Base-by-base conservation (phyloP, 2,113 vertebrate genomes). In the Ifrita kowaldi region DNA sequence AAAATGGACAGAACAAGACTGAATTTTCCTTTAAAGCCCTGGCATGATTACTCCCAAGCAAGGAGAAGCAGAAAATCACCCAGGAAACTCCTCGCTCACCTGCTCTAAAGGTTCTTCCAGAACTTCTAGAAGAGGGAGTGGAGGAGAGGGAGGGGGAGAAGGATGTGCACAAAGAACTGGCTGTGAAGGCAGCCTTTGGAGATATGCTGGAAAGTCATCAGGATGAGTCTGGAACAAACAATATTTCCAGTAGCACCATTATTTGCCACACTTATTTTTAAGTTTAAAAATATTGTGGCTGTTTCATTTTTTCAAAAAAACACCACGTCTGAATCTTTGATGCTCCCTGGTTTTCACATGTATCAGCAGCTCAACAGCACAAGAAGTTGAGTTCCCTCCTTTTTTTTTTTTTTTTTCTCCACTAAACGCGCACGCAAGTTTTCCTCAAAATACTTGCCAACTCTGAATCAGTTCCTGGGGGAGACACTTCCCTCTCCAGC, bases 261-360 rank as follows among this genome's bases (percentile, higher is more conserved):
- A 20, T 53, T 73, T 44, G 4, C 10, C 28, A 16, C 17, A 13
- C 4, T 57, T 44, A 11, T 4, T 63, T 63, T 65, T 12, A 46
- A 47, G 19, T 64, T 47, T 28, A 10, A 81, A 91, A 83, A 41
- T 27, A 24, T 14, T 1, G 0, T 8, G 20, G 13, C 20, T 50
- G 5, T 49, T 62, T 62, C 1, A 8, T 16, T 26, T 35, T 28
- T 56, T 42, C 26, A 3, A 9, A 33, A 57, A 52, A 19, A 3
- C 1, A 12, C 6, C 7, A 9, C 6, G 21, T 24, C 16, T 56
- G 41, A 70, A 8, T 30, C 46, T 63, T 16, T 30, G 4, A 1
- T 4, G 9, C 13, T 68, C 9, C 24, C 8, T n/a, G 7, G 0
- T 39, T 63, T 50, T 27, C 4, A 7, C 4, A 21, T 3, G 0